Percentiles rank a stretch among this genome's conserved stretches.
phyloP scores from a whole-genome alignment of 1,140 invertebrate genomes.

The Drosophila azteca region DNA sequence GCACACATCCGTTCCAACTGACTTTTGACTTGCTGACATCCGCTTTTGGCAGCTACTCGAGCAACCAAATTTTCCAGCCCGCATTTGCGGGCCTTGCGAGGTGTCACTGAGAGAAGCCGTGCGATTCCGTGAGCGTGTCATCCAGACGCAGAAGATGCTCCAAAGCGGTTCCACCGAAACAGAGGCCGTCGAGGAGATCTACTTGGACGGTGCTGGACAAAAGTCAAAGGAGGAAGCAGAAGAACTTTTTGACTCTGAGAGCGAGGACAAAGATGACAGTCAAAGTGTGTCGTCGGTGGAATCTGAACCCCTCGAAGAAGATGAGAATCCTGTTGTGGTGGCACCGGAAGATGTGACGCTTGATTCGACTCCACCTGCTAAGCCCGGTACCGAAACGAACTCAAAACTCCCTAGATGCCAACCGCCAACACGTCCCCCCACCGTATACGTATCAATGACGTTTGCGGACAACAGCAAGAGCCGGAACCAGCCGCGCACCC shows the following conservation, averaged over 20 bases:
- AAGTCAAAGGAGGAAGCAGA: neutral
- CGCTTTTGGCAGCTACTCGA: slow-evolving; percentile 36
- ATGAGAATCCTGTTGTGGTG: too few species aligned
- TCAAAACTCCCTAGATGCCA: neutral
- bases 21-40: neutral
- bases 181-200: slow-evolving; percentile 22
- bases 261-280: too few species aligned
- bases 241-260: neutral
- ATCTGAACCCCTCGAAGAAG: too few species aligned
- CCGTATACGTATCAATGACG: slow-evolving; percentile 38
- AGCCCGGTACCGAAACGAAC: neutral
- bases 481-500: slow-evolving; percentile 39
- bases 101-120: slow-evolving; percentile 51
- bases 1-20: too few species aligned
- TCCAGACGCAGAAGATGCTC: slow-evolving; percentile 53
- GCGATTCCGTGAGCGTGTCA: slow-evolving; percentile 55
- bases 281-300: too few species aligned
- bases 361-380: too few species aligned
- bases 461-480: slow-evolving; percentile 48
- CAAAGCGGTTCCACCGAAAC: slow-evolving; percentile 12
- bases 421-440: neutral
- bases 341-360: too few species aligned
- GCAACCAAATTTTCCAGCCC: slow-evolving; percentile 30
- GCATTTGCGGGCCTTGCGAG: slow-evolving; percentile 63
- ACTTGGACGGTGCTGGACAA: slow-evolving; percentile 21